Conservation (phyloP, 2,888 invertebrate genomes). For the Tupiocoris notatus region DNA sequence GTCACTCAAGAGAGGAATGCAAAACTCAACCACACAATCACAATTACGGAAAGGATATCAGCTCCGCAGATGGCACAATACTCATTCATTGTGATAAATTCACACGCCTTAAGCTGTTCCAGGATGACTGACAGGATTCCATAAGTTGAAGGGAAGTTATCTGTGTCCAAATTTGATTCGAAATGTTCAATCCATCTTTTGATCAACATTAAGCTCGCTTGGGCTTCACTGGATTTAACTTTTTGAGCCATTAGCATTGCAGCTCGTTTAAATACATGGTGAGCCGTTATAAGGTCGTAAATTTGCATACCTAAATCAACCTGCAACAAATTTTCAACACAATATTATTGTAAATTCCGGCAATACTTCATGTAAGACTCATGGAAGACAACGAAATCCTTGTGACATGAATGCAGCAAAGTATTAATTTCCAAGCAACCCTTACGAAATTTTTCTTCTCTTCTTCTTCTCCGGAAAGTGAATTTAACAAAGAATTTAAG, state of each 20-base stretch:
- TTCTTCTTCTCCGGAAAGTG: neutral
- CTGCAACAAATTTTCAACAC: conserved; percentile 28
- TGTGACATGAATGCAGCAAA: neutral
- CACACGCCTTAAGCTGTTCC: conserved; percentile 31
- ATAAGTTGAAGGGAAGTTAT: conserved; percentile 37
- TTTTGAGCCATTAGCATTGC: conserved; percentile 25
- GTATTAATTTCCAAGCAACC: too few relatives aligned
- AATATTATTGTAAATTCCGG: too few relatives aligned
- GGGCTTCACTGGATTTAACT: conserved; percentile 9
- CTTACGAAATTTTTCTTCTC: conserved; percentile 19
- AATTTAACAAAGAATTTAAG: conserved; percentile 6
- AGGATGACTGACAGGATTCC: conserved; percentile 36
- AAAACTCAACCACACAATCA: too few relatives aligned
- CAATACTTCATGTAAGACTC: too few relatives aligned
- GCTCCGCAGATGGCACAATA: conserved; percentile 45
- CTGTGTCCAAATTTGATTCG: conserved; percentile 27
- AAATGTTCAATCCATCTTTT: conserved; percentile 44
- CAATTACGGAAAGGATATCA: conserved; percentile 47
- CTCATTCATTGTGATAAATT: conserved; percentile 24
- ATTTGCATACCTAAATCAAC: conserved; percentile 40
- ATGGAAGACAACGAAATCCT: neutral
- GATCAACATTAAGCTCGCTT: conserved; percentile 34
- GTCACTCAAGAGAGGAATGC: too few relatives aligned
- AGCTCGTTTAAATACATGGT: conserved; percentile 45
- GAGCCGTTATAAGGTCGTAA: conserved; percentile 42